phyloP scores from a whole-genome alignment of 1,140 invertebrate species.

The Sitophilus oryzae region DNA sequence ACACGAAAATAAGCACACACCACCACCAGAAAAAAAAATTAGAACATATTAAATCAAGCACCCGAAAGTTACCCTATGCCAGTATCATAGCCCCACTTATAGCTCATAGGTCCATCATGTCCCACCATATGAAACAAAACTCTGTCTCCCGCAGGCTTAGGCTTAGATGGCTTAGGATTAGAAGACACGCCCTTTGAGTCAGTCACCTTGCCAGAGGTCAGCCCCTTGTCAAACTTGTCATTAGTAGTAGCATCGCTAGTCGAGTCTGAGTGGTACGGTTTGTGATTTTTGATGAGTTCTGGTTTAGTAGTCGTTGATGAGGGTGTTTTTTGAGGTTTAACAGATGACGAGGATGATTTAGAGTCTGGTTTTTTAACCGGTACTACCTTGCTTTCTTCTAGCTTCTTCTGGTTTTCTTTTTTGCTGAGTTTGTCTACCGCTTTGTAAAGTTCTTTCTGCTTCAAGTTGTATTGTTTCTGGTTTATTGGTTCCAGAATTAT shows the following conservation, averaged over 20 bases:
- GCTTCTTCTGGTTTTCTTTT: constrained; percentile 36
- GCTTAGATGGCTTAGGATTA: neutral
- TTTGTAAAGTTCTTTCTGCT: constrained; percentile 38
- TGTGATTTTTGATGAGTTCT: constrained; percentile 1
- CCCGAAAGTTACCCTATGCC: constrained; percentile 62
- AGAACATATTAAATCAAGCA: no score
- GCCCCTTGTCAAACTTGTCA: constrained; percentile 10
- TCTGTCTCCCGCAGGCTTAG: constrained; percentile 21
- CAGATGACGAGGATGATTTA: neutral
- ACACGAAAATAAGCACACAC: constrained; percentile 6
- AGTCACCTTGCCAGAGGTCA: constrained; percentile 7
- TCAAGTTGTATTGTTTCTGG: constrained; percentile 28
- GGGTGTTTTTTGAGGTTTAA: neutral
- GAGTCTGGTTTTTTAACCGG: constrained; percentile 7
- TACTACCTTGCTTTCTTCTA: constrained; percentile 26
- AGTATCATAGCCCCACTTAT: constrained; percentile 82
- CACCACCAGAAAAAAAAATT: neutral
- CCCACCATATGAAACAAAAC: constrained; percentile 56
- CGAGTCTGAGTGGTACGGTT: neutral
- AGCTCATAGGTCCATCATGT: constrained; percentile 74
- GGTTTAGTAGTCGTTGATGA: constrained; percentile 4
- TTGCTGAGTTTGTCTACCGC: constrained; percentile 35
- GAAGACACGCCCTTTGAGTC: constrained; percentile 13
- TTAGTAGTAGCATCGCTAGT: neutral
- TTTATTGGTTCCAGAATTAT: constrained; percentile 31